Conservation (phyloP, 2,113 vertebrate species). For the Scomber colias region DNA sequence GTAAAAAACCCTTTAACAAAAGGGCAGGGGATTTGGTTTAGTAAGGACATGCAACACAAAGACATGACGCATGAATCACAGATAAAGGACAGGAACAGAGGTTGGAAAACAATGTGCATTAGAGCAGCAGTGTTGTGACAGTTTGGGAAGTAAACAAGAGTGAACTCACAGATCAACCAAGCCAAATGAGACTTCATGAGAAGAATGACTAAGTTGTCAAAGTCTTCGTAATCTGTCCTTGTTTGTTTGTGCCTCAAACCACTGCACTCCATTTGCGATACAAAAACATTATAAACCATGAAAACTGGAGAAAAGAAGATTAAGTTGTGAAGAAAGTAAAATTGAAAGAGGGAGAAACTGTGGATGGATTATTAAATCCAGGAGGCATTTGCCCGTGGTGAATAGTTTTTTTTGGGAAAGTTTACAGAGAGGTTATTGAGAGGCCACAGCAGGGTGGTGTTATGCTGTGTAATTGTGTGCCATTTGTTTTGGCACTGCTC, state of each 20-base stretch:
- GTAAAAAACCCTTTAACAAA: conserved; percentile 12
- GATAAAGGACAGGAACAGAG: conserved; percentile 21
- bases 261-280: conserved; percentile 7
- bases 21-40: conserved; percentile 15
- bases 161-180: conserved; percentile 42
- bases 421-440: conserved; percentile 32
- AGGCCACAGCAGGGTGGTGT: conserved; percentile 40
- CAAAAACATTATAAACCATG: conserved; percentile 26
- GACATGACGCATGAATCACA: conserved; percentile 30
- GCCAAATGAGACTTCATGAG: conserved; percentile 30
- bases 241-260: conserved; percentile 48
- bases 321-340: conserved; percentile 27
- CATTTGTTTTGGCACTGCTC: conserved; percentile 59
- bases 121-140: conserved; percentile 46
- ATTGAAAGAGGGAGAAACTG: neutral
- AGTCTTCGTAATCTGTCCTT: conserved; percentile 27
- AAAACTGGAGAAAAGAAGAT: conserved; percentile 25
- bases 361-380: conserved; percentile 37
- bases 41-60: conserved; percentile 7
- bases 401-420: neutral
- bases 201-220: conserved; percentile 31
- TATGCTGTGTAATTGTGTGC: conserved; percentile 20
- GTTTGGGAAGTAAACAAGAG: conserved; percentile 33
- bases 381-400: conserved; percentile 13
- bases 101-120: conserved; percentile 41